Conservation (phyloP, 2,113 vertebrate genomes). For the Laticauda laticaudata region DNA sequence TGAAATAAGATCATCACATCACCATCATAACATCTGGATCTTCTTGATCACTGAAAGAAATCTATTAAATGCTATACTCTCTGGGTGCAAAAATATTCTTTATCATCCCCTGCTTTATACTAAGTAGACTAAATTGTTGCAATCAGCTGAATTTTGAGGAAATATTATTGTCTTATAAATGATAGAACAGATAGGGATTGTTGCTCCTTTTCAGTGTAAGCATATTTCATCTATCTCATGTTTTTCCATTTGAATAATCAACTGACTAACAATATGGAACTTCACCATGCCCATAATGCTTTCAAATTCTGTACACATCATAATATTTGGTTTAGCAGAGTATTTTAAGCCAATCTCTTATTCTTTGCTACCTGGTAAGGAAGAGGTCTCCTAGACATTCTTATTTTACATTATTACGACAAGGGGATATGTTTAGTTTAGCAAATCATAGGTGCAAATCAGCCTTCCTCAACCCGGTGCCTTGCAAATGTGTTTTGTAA, state of each 20-base stretch:
- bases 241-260: not conserved
- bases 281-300: not conserved
- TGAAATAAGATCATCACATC: not conserved
- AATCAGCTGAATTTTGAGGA: not conserved
- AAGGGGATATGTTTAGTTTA: not conserved
- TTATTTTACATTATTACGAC: not conserved
- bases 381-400: not conserved
- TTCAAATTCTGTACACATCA: not conserved
- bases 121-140: not conserved
- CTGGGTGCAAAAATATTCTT: not conserved
- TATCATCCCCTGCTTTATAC: not conserved
- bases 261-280: slow-evolving; percentile 50
- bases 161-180: not conserved
- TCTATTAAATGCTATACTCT: not conserved
- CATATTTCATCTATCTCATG: not conserved
- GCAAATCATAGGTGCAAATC: not conserved
- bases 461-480: not conserved
- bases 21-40: not conserved
- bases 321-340: not conserved
- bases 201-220: not conserved
- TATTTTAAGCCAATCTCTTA: not conserved
- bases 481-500: not conserved
- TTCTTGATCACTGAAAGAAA: not conserved
- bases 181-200: not conserved
- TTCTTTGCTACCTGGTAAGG: not conserved